Evolutionary conservation across 2,888 invertebrate species (phyloP).

Genomic region (Celastrina argiolus): DNA sequence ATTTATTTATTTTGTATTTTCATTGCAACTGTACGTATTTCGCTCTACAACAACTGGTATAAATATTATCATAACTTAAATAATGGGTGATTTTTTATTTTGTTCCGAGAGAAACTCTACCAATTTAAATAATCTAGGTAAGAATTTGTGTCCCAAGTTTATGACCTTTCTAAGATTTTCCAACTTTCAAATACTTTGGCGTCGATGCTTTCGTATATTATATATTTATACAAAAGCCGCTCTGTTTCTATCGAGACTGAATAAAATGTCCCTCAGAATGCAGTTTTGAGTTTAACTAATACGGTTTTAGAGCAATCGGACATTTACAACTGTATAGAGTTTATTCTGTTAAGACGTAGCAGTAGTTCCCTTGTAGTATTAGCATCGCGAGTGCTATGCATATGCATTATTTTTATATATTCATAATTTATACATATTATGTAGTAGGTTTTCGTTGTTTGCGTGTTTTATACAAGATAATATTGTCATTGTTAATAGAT

Average conservation of each 20-base stretch:
- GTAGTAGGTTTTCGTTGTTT: constrained; percentile 3
- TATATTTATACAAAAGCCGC: too few relatives aligned
- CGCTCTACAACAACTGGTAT: not conserved
- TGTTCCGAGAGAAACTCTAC: too few relatives aligned
- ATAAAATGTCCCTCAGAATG: too few relatives aligned
- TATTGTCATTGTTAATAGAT: not conserved
- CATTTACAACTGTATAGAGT: constrained; percentile 13
- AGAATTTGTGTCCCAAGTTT: too few relatives aligned
- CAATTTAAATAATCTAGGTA: too few relatives aligned
- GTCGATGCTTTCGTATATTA: too few relatives aligned
- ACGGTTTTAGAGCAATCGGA: constrained; percentile 6
- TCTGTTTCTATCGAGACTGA: too few relatives aligned
- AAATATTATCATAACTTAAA: not conserved
- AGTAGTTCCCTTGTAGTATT: constrained; percentile 20
- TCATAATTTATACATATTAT: constrained; percentile 10
- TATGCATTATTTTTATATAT: constrained; percentile 21
- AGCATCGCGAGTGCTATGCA: not conserved
- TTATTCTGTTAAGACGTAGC: constrained; percentile 6
- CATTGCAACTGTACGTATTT: not conserved
- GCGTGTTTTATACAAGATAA: constrained; percentile 9
- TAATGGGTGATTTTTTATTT: too few relatives aligned
- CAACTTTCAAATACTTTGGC: too few relatives aligned
- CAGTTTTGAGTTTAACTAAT: not conserved
- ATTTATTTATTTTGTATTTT: not conserved
- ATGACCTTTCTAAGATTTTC: too few relatives aligned